Percentiles rank a stretch among this genome's conserved stretches.
These are phyloP conservation scores for Liodrosophila aerea DNA, from an alignment of 2,888 invertebrate genomes.

Conservation along the genomic window DNA sequence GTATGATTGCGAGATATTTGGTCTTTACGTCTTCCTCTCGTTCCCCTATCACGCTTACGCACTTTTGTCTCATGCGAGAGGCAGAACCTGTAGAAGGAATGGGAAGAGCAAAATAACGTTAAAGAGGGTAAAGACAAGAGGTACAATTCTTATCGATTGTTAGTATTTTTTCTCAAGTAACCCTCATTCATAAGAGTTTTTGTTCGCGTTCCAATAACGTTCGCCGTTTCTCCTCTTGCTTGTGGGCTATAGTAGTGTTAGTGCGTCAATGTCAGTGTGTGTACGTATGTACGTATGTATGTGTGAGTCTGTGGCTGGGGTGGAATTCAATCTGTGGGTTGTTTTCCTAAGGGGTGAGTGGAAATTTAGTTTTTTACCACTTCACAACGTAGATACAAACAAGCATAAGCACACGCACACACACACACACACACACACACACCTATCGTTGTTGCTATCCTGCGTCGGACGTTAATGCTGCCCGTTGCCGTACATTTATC, in stretches of 20 bases:
- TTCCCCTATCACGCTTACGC: too few species aligned
- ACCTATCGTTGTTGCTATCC: slow-evolving; percentile 32
- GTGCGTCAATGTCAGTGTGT: slow-evolving; percentile 9
- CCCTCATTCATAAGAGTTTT: slow-evolving; percentile 48
- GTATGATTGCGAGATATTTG: too few species aligned
- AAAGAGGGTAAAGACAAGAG: slow-evolving; percentile 20
- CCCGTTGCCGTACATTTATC: slow-evolving; percentile 4
- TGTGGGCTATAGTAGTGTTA: too few species aligned
- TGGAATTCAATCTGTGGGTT: slow-evolving; percentile 48
- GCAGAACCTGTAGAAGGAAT: too few species aligned
- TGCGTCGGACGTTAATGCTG: slow-evolving; percentile 38
- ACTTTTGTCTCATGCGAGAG: background rate
- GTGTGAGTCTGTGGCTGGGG: slow-evolving; percentile 39
- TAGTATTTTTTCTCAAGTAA: slow-evolving; percentile 57
- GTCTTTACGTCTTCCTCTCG: too few species aligned
- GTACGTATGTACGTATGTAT: slow-evolving; percentile 10
- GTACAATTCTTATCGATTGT: slow-evolving; percentile 39
- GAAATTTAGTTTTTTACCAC: slow-evolving; percentile 43
- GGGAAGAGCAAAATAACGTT: background rate
- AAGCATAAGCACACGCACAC: slow-evolving; percentile 19
- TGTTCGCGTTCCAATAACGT: slow-evolving; percentile 21
- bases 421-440: slow-evolving; percentile 10
- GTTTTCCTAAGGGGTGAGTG: slow-evolving; percentile 33
- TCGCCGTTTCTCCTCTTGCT: slow-evolving; percentile 51
- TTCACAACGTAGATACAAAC: slow-evolving; percentile 6